phyloP scores from a whole-genome alignment of 2,888 invertebrate species.

The Plebejus melissa region DNA sequence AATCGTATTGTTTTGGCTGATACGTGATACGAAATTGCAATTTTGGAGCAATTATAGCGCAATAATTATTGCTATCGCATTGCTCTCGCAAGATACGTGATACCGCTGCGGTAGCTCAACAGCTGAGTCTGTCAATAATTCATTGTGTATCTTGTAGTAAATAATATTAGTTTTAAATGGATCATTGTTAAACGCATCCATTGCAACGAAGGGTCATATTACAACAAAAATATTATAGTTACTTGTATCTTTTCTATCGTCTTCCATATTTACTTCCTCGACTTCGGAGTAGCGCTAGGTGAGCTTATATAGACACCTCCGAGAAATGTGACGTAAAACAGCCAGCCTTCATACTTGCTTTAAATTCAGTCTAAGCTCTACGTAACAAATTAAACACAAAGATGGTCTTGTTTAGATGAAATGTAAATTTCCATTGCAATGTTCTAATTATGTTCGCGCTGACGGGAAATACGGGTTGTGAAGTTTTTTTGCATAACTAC shows the following conservation, averaged over 20 bases:
- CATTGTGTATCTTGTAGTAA: too few species aligned
- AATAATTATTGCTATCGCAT: too few species aligned
- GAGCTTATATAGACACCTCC: background rate
- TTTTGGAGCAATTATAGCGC: too few species aligned
- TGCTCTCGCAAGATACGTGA: too few species aligned
- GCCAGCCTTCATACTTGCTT: constrained; percentile 26
- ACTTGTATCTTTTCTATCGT: too few species aligned
- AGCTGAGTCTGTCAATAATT: background rate
- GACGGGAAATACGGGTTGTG: constrained; percentile 8
- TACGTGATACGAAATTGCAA: too few species aligned
- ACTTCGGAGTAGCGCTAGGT: background rate
- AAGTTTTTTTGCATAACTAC: constrained; percentile 8
- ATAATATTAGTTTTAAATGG: too few species aligned
- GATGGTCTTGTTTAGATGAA: constrained; percentile 30
- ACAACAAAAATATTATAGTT: too few species aligned
- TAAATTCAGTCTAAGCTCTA: constrained; percentile 29
- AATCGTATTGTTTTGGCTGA: too few species aligned
- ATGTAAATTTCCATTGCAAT: constrained; percentile 33
- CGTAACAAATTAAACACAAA: constrained; percentile 34
- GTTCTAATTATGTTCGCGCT: constrained; percentile 8
- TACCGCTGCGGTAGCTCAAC: background rate
- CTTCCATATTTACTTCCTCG: background rate
- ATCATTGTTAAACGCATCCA: too few species aligned
- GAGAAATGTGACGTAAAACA: constrained; percentile 8
- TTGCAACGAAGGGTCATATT: too few species aligned